A percentile compares a stretch with the other conserved stretches of the same genome.
These are phyloP conservation scores for Micropoecilia bifurca DNA, from an alignment of 2,797 vertebrate genomes.

Conservation along the genomic window DNA sequence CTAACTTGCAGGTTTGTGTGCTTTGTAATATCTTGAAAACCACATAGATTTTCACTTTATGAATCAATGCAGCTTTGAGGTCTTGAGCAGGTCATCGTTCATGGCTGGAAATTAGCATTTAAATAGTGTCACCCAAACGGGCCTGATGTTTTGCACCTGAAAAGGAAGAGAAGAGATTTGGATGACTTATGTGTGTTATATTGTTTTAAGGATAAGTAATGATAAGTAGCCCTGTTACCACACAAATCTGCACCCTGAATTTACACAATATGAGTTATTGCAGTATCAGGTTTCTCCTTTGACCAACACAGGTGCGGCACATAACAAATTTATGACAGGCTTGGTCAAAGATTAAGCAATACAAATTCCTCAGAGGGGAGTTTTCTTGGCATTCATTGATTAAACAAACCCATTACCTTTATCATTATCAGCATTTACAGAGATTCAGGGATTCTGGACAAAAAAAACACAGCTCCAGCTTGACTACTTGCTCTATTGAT, in stretches of 20 bases:
- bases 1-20: conserved; percentile 2
- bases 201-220: conserved; percentile 5
- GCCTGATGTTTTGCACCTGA: conserved; percentile 62
- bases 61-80: conserved; percentile 63
- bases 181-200: conserved; percentile 18
- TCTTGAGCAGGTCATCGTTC: conserved; percentile 63
- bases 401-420: conserved; percentile 46
- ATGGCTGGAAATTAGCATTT: conserved; percentile 78
- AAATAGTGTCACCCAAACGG: conserved; percentile 74
- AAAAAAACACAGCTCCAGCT: conserved; percentile 27
- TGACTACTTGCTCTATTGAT: background rate
- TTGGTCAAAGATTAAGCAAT: conserved; percentile 56
- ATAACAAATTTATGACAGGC: conserved; percentile 4
- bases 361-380: conserved; percentile 40
- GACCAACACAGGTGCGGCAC: conserved; percentile 45
- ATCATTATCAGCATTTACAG: conserved; percentile 47
- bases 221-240: background rate
- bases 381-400: conserved; percentile 63
- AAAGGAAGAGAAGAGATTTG: conserved; percentile 32
- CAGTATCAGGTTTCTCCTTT: conserved; percentile 38
- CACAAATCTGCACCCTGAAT: conserved; percentile 6
- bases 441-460: conserved; percentile 33
- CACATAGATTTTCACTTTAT: conserved; percentile 42
- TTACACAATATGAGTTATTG: conserved; percentile 11
- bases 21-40: conserved; percentile 32